A percentile compares a stretch with the other conserved stretches of the same genome.
phyloP scores from a whole-genome alignment of 2,797 vertebrate species.

The Ctenopoma multispine region DNA sequence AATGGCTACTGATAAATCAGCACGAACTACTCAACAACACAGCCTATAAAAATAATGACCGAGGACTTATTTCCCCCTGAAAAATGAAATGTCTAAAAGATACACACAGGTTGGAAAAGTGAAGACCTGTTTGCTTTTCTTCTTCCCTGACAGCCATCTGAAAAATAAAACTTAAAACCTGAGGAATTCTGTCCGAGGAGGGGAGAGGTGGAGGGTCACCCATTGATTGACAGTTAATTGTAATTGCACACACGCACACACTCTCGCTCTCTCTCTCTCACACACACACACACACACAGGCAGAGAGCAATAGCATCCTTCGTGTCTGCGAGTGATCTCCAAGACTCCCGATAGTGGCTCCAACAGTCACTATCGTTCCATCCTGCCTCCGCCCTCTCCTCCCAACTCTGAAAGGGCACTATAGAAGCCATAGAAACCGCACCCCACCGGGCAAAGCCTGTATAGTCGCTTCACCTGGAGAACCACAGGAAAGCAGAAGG shows the following conservation, averaged over 20 bases:
- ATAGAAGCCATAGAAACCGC: constrained; percentile 63
- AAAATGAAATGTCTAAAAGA: constrained; percentile 21
- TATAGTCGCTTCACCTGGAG: constrained; percentile 60
- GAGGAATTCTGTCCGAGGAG: constrained; percentile 67
- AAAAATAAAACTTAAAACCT: constrained; percentile 74
- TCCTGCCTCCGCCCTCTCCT: constrained; percentile 15
- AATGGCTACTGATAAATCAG: constrained; percentile 30
- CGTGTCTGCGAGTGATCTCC: constrained; percentile 50
- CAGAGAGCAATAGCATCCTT: constrained; percentile 51
- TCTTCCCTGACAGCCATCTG: constrained; percentile 43
- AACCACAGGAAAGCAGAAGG: constrained; percentile 31
- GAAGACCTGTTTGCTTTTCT: constrained; percentile 68
- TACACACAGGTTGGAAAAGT: constrained; percentile 35
- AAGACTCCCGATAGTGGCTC: constrained; percentile 48
- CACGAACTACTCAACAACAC: constrained; percentile 23
- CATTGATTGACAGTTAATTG: constrained; percentile 77
- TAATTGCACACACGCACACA: constrained; percentile 14
- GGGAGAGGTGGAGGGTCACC: constrained; percentile 64
- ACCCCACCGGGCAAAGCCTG: constrained; percentile 57
- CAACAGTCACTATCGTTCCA: constrained; percentile 23
- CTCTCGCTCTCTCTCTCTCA: neutral
- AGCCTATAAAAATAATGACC: constrained; percentile 34
- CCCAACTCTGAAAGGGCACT: constrained; percentile 51
- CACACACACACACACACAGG: constrained; percentile 46
- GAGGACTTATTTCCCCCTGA: neutral